A percentile compares a stretch with the other conserved stretches of the same genome.
These are phyloP conservation scores for Anticlea derivata DNA, from an alignment of 2,888 invertebrate species.

Conservation along the genomic window DNA sequence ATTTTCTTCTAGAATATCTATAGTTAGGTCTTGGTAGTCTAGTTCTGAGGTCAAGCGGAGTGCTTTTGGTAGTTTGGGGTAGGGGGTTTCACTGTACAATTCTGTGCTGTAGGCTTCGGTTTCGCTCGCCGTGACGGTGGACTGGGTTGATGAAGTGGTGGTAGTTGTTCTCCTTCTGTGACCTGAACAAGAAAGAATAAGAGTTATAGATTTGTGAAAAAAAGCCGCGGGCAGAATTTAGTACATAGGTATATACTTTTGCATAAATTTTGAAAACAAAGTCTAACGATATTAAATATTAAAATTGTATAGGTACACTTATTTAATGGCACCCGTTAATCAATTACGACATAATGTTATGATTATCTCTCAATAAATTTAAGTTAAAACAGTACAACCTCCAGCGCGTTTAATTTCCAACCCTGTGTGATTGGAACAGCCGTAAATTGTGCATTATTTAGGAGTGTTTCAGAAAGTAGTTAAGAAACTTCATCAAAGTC, in stretches of 20 bases:
- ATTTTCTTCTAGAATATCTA: constrained; percentile 65
- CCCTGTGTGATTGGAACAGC: too few species aligned
- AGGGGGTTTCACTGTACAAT: constrained; percentile 37
- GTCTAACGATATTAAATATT: too few species aligned
- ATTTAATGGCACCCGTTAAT: too few species aligned
- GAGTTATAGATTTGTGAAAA: too few species aligned
- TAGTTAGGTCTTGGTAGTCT: constrained; percentile 66
- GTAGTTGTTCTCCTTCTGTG: constrained; percentile 78
- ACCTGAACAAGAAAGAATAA: constrained; percentile 56
- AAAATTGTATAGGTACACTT: too few species aligned
- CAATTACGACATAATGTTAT: too few species aligned
- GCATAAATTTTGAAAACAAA: too few species aligned
- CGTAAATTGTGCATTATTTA: neutral
- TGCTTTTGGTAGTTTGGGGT: constrained; percentile 59
- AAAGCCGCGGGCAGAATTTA: too few species aligned
- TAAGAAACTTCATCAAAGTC: constrained; percentile 4
- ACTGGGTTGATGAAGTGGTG: constrained; percentile 62
- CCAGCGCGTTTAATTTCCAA: too few species aligned
- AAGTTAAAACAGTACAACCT: too few species aligned
- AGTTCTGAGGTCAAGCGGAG: constrained; percentile 61
- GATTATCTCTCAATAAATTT: too few species aligned
- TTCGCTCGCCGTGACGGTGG: constrained; percentile 54
- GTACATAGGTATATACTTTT: too few species aligned
- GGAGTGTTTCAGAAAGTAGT: neutral
- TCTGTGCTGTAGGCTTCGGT: constrained; percentile 59